These are phyloP conservation scores for Eretmochelys imbricata DNA, from an alignment of 2,113 vertebrate genomes.

Conservation along the genomic window DNA sequence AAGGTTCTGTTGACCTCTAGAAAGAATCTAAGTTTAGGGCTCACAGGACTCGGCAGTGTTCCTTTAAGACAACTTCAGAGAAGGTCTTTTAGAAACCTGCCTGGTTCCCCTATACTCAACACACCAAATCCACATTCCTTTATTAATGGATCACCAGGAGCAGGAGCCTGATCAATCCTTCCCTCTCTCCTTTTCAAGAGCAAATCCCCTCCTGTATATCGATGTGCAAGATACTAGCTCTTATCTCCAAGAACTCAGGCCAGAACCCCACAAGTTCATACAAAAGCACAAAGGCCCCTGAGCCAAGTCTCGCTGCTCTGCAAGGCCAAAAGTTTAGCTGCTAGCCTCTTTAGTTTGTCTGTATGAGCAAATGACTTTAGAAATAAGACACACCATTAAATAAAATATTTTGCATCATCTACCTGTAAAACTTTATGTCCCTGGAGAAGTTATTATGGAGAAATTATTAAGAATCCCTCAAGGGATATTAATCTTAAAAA, in stretches of 20 bases:
- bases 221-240: background rate
- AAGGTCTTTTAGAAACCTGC: background rate
- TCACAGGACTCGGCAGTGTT: rapidly evolving
- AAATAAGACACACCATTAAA: background rate
- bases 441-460: background rate
- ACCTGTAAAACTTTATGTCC: background rate
- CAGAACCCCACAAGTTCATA: background rate
- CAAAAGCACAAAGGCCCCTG: background rate
- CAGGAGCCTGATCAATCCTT: background rate
- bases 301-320: background rate
- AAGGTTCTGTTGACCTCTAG: background rate
- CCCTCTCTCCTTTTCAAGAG: background rate
- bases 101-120: background rate
- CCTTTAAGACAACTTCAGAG: background rate
- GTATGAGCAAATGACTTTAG: background rate
- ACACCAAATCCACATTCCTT: background rate
- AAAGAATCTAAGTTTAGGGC: rapidly evolving
- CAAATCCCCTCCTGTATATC: background rate
- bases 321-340: background rate
- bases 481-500: background rate
- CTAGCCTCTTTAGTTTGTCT: rapidly evolving
- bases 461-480: background rate
- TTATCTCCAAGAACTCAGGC: background rate
- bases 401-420: background rate
- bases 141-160: background rate